These are phyloP conservation scores for Aporophyla nigra DNA, from an alignment of 2,888 invertebrate species.

Conservation along the genomic window DNA sequence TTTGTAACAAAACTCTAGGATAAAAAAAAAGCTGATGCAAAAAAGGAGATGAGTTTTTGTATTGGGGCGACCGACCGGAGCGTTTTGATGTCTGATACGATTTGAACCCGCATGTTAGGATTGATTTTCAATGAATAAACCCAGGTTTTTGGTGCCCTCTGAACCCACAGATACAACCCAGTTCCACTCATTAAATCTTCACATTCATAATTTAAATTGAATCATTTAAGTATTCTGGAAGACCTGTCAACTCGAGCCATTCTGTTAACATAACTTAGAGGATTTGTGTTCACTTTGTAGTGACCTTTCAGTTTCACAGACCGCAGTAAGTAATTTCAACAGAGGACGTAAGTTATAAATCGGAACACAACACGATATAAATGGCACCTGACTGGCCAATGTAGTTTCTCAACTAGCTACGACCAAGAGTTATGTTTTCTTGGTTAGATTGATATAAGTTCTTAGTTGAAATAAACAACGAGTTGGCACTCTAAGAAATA, in stretches of 20 bases:
- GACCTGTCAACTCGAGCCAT: conserved; percentile 7
- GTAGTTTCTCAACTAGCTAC: conserved; percentile 27
- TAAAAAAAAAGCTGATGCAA: conserved; percentile 41
- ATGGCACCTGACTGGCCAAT: conserved; percentile 36
- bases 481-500: neutral
- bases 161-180: neutral
- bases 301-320: conserved; percentile 26
- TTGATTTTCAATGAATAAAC: conserved; percentile 33
- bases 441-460: conserved; percentile 14
- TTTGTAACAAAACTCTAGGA: conserved; percentile 37
- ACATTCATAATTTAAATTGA: conserved; percentile 7
- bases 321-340: conserved; percentile 40
- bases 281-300: conserved; percentile 28
- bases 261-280: conserved; percentile 12
- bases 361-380: conserved; percentile 38
- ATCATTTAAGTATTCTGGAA: conserved; percentile 11
- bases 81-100: conserved; percentile 34
- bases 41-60: conserved; percentile 55
- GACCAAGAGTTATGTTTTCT: conserved; percentile 28
- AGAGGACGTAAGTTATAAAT: conserved; percentile 37
- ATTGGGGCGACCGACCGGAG: conserved; percentile 32
- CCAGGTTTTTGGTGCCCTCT: neutral
- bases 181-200: neutral
- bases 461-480: conserved; percentile 20
- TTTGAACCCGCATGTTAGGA: conserved; percentile 27